phyloP scores from a whole-genome alignment of 23 tunicate species.

The Trididemnum nubilum region DNA sequence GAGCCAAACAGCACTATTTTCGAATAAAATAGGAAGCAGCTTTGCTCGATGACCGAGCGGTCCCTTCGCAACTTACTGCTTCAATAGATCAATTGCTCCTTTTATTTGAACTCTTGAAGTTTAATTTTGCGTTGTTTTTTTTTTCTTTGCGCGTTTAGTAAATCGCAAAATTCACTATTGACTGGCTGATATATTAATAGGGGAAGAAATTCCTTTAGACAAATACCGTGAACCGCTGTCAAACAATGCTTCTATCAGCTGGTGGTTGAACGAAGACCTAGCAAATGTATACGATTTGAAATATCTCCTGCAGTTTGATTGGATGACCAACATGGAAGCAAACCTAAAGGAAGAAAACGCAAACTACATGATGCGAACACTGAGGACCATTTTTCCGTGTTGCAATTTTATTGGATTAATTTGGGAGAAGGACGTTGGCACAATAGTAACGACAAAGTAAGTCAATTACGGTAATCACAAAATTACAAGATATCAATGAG shows the following conservation, averaged over 20 bases:
- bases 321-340: not conserved
- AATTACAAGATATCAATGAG: no score
- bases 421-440: not conserved
- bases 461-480: not conserved
- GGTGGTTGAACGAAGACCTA: conserved; percentile 73
- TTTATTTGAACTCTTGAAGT: no score
- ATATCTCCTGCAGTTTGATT: conserved; percentile 19
- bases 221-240: not conserved
- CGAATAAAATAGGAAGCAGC: no score
- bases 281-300: conserved; percentile 50
- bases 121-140: no score
- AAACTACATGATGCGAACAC: conserved; percentile 24
- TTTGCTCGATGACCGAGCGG: no score
- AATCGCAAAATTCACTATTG: no score
- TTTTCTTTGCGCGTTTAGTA: no score
- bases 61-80: no score
- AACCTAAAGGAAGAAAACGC: not conserved
- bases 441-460: not conserved
- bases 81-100: no score
- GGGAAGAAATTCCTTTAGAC: not conserved
- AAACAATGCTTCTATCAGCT: conserved; percentile 46
- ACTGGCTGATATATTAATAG: no score
- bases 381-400: conserved; percentile 61
- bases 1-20: no score
- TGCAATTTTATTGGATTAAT: conserved; percentile 59